Conservation (phyloP, 1,140 invertebrate genomes). For the Drosophila parabipectinata region DNA sequence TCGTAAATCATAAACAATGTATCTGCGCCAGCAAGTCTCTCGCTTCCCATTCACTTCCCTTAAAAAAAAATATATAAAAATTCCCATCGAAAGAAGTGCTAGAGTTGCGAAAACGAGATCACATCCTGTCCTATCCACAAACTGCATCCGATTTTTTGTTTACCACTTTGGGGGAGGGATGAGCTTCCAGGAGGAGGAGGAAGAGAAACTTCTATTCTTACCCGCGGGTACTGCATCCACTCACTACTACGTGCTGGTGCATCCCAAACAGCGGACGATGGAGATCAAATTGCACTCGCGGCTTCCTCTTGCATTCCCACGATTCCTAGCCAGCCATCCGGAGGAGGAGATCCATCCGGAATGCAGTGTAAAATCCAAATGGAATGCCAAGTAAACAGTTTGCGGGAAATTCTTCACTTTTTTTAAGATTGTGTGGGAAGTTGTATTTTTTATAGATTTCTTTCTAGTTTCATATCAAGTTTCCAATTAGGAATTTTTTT, state of each 20-base stretch:
- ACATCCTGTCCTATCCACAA: conserved; percentile 49
- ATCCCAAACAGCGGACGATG: conserved; percentile 2
- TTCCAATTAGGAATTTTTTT: background rate
- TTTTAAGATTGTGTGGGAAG: conserved; percentile 1
- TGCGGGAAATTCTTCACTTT: background rate
- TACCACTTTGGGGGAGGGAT: conserved; percentile 4
- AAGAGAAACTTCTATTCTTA: no score
- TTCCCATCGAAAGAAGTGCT: conserved; percentile 22
- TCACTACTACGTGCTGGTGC: background rate
- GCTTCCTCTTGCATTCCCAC: conserved; percentile 37
- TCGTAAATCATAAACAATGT: no score
- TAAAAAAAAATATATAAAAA: background rate
- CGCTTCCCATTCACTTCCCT: conserved; percentile 18
- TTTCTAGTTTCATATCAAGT: background rate
- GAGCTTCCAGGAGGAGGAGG: background rate
- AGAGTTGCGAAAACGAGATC: conserved; percentile 27
- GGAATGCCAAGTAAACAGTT: conserved; percentile 35
- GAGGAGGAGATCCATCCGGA: conserved; percentile 1
- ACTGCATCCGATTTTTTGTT: conserved; percentile 46
- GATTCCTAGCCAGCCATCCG: background rate
- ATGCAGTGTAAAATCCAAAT: conserved; percentile 4
- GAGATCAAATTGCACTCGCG: conserved; percentile 17
- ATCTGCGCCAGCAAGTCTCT: background rate
- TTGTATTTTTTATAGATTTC: background rate
- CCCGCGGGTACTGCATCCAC: conserved; percentile 6